Evolutionary conservation across 2,797 vertebrate genomes (phyloP).

Genomic region (Tolypeutes matacus): DNA sequence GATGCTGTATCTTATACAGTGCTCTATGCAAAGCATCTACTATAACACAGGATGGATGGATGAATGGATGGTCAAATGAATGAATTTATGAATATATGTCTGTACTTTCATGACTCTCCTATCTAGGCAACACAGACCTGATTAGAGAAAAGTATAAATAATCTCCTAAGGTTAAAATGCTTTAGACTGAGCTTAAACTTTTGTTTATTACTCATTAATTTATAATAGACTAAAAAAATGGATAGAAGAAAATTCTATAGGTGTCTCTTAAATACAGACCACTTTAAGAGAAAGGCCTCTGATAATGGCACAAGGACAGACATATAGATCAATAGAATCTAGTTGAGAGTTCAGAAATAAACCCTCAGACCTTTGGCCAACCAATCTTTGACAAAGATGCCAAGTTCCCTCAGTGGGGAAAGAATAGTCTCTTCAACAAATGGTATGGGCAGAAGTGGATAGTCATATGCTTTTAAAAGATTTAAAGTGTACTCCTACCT

Average conservation of each 20-base stretch:
- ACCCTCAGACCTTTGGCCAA: too few relatives aligned
- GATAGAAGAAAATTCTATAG: not conserved
- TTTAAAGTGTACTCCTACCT: too few relatives aligned
- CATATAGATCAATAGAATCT: too few relatives aligned
- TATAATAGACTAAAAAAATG: not conserved
- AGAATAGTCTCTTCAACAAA: too few relatives aligned
- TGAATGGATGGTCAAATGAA: not conserved
- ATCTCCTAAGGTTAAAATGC: constrained; percentile 50
- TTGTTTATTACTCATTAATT: constrained; percentile 25
- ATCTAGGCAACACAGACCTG: not conserved
- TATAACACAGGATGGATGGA: not conserved
- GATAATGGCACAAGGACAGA: too few relatives aligned
- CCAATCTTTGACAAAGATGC: too few relatives aligned
- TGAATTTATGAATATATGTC: not conserved
- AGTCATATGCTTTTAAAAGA: too few relatives aligned
- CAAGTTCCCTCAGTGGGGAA: too few relatives aligned
- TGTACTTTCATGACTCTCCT: not conserved
- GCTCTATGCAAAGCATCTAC: not conserved
- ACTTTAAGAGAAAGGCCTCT: not conserved
- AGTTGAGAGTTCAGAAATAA: too few relatives aligned
- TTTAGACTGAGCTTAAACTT: constrained; percentile 4
- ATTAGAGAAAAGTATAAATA: constrained; percentile 43
- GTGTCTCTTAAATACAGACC: not conserved
- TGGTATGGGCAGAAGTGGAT: too few relatives aligned
- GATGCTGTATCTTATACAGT: not conserved